phyloP scores from a whole-genome alignment of 1,140 invertebrate genomes.

The Drosophila watanabei region DNA sequence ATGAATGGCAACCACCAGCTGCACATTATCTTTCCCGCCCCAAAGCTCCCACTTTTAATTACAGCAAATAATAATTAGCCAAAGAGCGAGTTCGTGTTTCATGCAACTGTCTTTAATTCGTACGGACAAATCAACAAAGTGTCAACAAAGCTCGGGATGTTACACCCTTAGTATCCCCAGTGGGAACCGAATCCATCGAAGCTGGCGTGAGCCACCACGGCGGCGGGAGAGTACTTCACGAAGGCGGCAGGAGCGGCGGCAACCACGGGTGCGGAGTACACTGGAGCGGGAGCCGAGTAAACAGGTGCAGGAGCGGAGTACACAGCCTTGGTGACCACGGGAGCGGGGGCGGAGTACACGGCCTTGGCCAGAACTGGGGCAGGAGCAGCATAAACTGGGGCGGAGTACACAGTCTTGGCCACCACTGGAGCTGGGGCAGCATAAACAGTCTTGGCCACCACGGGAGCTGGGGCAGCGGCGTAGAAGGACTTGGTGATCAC shows the following conservation, averaged over 20 bases:
- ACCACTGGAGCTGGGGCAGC: constrained; percentile 69
- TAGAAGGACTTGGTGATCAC: constrained; percentile 67
- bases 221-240: constrained; percentile 86
- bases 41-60: constrained; percentile 19
- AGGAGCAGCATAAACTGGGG: constrained; percentile 61
- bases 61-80: constrained; percentile 34
- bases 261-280: constrained; percentile 78
- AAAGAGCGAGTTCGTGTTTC: constrained; percentile 45
- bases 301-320: constrained; percentile 48
- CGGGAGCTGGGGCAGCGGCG: constrained; percentile 86
- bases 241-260: constrained; percentile 80
- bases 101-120: constrained; percentile 54
- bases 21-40: background rate
- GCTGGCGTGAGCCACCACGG: constrained; percentile 86
- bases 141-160: constrained; percentile 41
- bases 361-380: constrained; percentile 51
- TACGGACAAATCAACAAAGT: constrained; percentile 61
- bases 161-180: constrained; percentile 85
- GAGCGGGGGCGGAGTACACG: constrained; percentile 85
- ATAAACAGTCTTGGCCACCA: constrained; percentile 77
- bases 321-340: constrained; percentile 82
- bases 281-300: constrained; percentile 53
- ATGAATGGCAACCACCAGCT: background rate
- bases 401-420: constrained; percentile 64
- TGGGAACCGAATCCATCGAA: constrained; percentile 86